Base-by-base conservation (phyloP, 2,113 vertebrate species). In the Lepus timidus region DNA sequence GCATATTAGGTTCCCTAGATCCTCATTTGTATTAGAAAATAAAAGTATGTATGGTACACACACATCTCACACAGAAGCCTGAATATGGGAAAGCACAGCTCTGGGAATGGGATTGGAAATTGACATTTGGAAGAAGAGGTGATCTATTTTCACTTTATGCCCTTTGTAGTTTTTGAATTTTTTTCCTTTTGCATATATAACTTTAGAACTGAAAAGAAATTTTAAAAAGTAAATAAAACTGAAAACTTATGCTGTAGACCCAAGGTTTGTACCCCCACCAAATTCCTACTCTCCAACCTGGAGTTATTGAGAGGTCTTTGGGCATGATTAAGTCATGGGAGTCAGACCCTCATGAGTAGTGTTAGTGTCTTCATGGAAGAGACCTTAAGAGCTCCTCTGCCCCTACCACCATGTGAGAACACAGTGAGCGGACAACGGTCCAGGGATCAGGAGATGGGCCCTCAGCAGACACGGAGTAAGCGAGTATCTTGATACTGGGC, bases 101-200 rank as follows among this genome's bases (percentile, higher is more conserved):
- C n/a, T 16, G 7, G 33, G 17, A 31, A 80, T 6, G 4, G 4
- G 6, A 1, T 5, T 4, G 25, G 6, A 11, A 70, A 51, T 1
- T 4, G 17, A 17, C 4, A 8, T 11, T 1, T 0, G 1, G 25
- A 33, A n/a, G 6, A 19, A 23, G 44, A 29, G n/a, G 4, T 2
- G 9, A 1, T 31, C 3, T 9, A 9, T 0, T 19, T 33, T 55
- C 17, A 51, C 61, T 4, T 0, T 0, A 20, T 2, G 10, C 0
- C 4, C 8, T 64, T 61, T 29, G 25, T 9, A 31, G 75, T 6
- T 9, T 64, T 27, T 68, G 2, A 27, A 23, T 78, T 27, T 61
- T 78, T 52, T 25, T 20, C 27, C 10, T 13, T 2, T 10, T 64
- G 51, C 23, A 51, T 7, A 19, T 3, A 29, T 22, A 58, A 80